Evolutionary conservation across 2,113 vertebrate genomes (phyloP).

Genomic region (Urocynchramus pylzowi): DNA sequence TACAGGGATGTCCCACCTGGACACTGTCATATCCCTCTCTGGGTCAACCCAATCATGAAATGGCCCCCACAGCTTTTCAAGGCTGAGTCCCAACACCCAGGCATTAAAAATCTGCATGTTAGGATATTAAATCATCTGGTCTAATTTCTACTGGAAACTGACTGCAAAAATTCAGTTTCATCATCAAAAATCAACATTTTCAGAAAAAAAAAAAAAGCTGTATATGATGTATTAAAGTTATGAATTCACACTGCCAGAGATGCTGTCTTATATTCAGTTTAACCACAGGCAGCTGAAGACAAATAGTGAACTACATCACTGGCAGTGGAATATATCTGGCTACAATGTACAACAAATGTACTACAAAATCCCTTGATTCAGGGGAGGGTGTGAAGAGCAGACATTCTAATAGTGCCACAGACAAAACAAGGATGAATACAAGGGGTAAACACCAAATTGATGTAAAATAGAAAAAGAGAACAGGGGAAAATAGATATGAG

Average conservation of each 20-base stretch:
- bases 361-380: neutral
- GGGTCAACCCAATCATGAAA: neutral
- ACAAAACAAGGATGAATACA: neutral
- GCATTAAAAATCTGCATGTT: neutral
- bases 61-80: neutral
- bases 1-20: neutral
- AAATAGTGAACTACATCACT: neutral
- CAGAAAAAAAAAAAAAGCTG: neutral
- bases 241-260: neutral
- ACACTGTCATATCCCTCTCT: neutral
- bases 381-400: neutral
- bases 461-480: neutral
- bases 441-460: neutral
- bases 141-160: neutral
- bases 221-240: neutral
- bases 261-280: neutral
- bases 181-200: neutral
- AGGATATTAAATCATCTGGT: neutral
- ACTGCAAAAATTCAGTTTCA: neutral
- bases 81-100: neutral
- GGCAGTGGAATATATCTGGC: neutral
- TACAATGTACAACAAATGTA: neutral
- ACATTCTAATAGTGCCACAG: neutral
- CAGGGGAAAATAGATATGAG: neutral
- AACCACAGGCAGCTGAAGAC: neutral